Evolutionary conservation across 1,140 invertebrate genomes (phyloP).

Genomic region (honey bee (Apis mellifera)): Amel_HAv3.1 CM009933.2:608501-609000

Average conservation of each 20-base stretch:
- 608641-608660: constrained; percentile 70
- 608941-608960: constrained; percentile 81
- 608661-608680: constrained; percentile 66
- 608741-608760: constrained; percentile 77
- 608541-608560: constrained; percentile 10
- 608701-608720: constrained; percentile 81
- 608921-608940: constrained; percentile 82
- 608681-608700: constrained; percentile 71
- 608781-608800: constrained; percentile 74
- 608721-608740: constrained; percentile 81
- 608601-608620: constrained; percentile 71
- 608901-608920: neutral
- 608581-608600: constrained; percentile 54
- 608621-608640: constrained; percentile 69
- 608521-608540: constrained; percentile 63
- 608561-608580: neutral
- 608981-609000: constrained; percentile 72
- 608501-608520: constrained; percentile 68
- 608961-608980: constrained; percentile 81
- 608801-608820: constrained; percentile 81
- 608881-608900: neutral
- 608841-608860: constrained; percentile 81
- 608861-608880: constrained; percentile 42
- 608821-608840: constrained; percentile 80
- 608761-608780: constrained; percentile 78